Conservation (phyloP, 2,888 invertebrate genomes). For the Mesoligia furuncula region DNA sequence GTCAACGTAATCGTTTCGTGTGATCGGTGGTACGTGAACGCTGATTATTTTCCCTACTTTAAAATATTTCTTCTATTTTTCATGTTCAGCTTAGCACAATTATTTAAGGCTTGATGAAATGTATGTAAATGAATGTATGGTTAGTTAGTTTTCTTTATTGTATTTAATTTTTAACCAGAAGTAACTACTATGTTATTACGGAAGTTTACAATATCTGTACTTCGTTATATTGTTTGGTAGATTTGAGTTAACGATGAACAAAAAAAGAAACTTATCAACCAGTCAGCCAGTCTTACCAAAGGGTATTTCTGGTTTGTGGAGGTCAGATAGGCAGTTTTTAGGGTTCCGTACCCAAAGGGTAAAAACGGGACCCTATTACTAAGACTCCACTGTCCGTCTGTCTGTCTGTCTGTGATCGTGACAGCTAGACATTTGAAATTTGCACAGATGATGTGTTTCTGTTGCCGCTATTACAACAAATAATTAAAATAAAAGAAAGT, state of each 20-base stretch:
- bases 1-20: slow-evolving; percentile 24
- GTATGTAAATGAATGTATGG: neutral
- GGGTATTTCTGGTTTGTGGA: neutral
- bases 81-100: neutral
- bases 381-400: too few relatives aligned
- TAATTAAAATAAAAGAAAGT: too few relatives aligned
- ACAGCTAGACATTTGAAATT: too few relatives aligned
- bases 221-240: neutral
- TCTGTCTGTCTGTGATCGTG: too few relatives aligned
- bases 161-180: neutral
- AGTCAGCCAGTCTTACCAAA: neutral
- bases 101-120: slow-evolving; percentile 4
- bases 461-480: too few relatives aligned
- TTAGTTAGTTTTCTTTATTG: neutral
- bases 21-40: slow-evolving; percentile 26
- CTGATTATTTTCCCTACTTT: slow-evolving; percentile 4
- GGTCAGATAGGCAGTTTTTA: neutral
- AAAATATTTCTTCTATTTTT: slow-evolving; percentile 1
- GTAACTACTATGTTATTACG: neutral
- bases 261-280: neutral
- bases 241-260: neutral
- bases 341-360: too few relatives aligned
- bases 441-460: too few relatives aligned
- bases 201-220: neutral
- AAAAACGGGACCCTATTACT: too few relatives aligned